Base-by-base conservation (phyloP, 2,888 invertebrate species). In the Amphipyra berbera region DNA sequence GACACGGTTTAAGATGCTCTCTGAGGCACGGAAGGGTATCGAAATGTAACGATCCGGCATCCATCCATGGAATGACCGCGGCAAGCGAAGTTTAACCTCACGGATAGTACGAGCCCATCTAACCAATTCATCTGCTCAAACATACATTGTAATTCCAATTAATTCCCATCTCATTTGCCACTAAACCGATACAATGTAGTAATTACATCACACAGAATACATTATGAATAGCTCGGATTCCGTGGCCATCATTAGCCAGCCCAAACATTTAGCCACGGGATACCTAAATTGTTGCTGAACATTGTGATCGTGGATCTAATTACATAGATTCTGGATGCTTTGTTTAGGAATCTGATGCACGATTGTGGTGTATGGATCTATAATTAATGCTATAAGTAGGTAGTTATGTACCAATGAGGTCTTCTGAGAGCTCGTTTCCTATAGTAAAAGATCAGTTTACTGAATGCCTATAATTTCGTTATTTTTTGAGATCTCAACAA, bases 161-260 rank as follows among this genome's bases (percentile, higher is more conserved):
- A 68, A 71, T 44, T 46, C 12, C 13, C 21, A 48, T 12, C 42
- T 49, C 47, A 48, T 48, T 6, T 30, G 42, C 65, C 30, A 47
- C 61, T 58, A 63, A 73, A 35, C 68, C 64, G 50, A 67, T 64
- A 69, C 46, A 62, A 72, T 53, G 48, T 50, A 15, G 59, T 76
- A 78, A 78, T 77, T 73, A 70, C 57, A 70, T 76, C 70, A 64
- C 64, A 56, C 57, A 37, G 67, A 65, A 70, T 61, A 65, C 62
- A 63, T 63, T 62, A 65, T 61, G 58, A 58, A 74, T 74, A 65
- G 67, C 41, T 50, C 7, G 63, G 62, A 77, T 68, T 57, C 71
- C 67, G 53, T 70, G 65, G 59, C 52, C 76, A 63, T 78, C 73
- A 78, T 75, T 78, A 72, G 49, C 60, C 45, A 73, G 67, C 12